phyloP scores from a whole-genome alignment of 1,140 invertebrate species.

The Pseudachorutes palmiensis region DNA sequence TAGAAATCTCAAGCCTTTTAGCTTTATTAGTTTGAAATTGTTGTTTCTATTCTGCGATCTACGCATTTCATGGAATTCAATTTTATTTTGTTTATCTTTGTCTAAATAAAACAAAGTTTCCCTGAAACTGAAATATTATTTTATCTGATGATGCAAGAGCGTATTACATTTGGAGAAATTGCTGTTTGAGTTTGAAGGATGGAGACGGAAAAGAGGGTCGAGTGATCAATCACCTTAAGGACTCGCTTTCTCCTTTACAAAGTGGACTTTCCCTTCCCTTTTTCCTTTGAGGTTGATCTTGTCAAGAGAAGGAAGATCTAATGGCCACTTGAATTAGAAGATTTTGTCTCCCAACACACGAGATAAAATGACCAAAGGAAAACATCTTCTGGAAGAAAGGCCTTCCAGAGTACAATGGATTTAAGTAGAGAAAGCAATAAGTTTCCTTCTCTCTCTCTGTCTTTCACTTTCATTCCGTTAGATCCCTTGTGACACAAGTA shows the following conservation, averaged over 20 bases:
- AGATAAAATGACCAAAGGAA: neutral
- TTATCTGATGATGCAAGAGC: too few species aligned
- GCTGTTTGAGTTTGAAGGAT: too few species aligned
- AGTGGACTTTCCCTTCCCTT: neutral
- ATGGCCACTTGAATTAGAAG: constrained; percentile 7
- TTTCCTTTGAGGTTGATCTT: neutral
- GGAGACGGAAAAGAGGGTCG: too few species aligned
- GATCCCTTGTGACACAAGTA: neutral
- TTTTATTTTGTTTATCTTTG: too few species aligned
- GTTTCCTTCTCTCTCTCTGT: neutral
- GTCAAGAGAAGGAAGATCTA: neutral
- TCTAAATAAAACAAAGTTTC: too few species aligned
- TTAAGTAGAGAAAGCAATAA: neutral
- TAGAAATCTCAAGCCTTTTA: too few species aligned
- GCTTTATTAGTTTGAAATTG: too few species aligned
- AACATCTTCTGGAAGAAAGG: neutral
- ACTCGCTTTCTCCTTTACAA: neutral
- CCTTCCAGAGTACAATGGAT: neutral
- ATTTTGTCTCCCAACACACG: neutral
- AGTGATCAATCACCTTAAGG: neutral
- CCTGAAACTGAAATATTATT: too few species aligned
- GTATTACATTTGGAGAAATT: too few species aligned
- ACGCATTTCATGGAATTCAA: too few species aligned
- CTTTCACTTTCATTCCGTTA: neutral
- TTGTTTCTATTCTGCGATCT: too few species aligned